phyloP scores from a whole-genome alignment of 2,888 invertebrate genomes.

The Drosophila koepferae region DNA sequence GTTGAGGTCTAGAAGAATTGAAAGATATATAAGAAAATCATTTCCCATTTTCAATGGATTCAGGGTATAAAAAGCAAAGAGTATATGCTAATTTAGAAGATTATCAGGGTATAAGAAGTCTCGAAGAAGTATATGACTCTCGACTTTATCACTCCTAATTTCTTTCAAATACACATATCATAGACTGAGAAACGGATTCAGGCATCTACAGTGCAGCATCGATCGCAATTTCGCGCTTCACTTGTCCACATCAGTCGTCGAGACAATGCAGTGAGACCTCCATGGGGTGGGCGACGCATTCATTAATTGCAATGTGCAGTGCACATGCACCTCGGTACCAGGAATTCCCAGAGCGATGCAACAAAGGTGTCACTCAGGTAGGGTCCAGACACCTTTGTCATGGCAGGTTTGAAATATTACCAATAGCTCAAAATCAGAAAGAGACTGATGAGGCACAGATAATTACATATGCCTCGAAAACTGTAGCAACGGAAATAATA shows the following conservation, averaged over 20 bases:
- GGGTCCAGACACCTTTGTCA: conserved; percentile 41
- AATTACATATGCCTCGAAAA: conserved; percentile 54
- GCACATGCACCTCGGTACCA: conserved; percentile 43
- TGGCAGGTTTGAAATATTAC: conserved; percentile 23
- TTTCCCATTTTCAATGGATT: too few relatives aligned
- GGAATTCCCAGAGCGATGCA: conserved; percentile 53
- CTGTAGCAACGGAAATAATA: conserved; percentile 18
- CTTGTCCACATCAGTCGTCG: conserved; percentile 10
- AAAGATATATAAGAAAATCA: not conserved
- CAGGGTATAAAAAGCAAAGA: too few relatives aligned
- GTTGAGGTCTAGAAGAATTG: not conserved
- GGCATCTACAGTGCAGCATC: not conserved
- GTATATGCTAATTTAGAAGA: too few relatives aligned
- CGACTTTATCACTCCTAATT: not conserved
- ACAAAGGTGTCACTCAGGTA: conserved; percentile 51
- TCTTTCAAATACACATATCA: conserved; percentile 1
- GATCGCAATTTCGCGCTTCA: conserved; percentile 14
- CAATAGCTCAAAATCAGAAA: conserved; percentile 36
- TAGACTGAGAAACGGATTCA: conserved; percentile 13
- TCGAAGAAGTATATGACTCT: not conserved
- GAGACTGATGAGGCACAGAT: conserved; percentile 31
- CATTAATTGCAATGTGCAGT: conserved; percentile 33
- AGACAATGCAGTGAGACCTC: conserved; percentile 16
- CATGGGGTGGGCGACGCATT: conserved; percentile 26
- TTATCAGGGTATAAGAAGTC: not conserved